Percentiles rank a stretch among this genome's conserved stretches.
Evolutionary conservation across 1,140 invertebrate genomes (phyloP).

Genomic region (Magallana gigas): DNA sequence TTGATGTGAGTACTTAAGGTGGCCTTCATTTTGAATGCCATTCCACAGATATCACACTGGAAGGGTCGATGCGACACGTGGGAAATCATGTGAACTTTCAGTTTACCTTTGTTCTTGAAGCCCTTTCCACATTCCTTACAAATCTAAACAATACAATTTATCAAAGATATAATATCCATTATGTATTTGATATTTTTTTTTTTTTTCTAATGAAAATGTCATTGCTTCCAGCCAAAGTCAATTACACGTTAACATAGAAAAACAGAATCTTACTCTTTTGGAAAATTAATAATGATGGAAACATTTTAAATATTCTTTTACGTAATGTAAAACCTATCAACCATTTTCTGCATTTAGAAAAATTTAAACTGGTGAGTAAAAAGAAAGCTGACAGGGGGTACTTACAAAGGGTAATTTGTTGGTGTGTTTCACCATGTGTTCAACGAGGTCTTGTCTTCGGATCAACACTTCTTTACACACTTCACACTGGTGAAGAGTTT

Average conservation of each 20-base stretch:
- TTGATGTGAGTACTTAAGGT: conserved; percentile 37
- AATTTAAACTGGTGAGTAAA: too few relatives aligned
- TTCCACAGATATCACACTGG: conserved; percentile 49
- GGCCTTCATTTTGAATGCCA: conserved; percentile 20
- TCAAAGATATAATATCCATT: not conserved
- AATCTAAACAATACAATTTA: not conserved
- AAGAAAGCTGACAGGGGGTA: not conserved
- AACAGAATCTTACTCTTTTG: too few relatives aligned
- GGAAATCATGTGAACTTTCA: conserved; percentile 38
- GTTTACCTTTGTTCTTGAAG: conserved; percentile 21
- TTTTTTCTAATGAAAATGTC: too few relatives aligned
- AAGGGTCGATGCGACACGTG: not conserved
- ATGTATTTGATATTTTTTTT: not conserved
- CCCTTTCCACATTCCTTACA: conserved; percentile 35
- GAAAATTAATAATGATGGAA: too few relatives aligned
- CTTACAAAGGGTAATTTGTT: conserved; percentile 19
- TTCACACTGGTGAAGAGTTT: conserved; percentile 28
- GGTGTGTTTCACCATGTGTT: conserved; percentile 24
- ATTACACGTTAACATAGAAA: too few relatives aligned
- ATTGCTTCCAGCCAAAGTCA: too few relatives aligned
- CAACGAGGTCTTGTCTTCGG: not conserved
- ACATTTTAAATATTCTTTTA: too few relatives aligned
- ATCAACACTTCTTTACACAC: conserved; percentile 18
- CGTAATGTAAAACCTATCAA: too few relatives aligned
- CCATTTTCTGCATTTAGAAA: too few relatives aligned